A percentile compares a stretch with the other conserved stretches of the same genome.
Conservation (phyloP, 2,888 invertebrate genomes). For the Ctena decussata region DNA sequence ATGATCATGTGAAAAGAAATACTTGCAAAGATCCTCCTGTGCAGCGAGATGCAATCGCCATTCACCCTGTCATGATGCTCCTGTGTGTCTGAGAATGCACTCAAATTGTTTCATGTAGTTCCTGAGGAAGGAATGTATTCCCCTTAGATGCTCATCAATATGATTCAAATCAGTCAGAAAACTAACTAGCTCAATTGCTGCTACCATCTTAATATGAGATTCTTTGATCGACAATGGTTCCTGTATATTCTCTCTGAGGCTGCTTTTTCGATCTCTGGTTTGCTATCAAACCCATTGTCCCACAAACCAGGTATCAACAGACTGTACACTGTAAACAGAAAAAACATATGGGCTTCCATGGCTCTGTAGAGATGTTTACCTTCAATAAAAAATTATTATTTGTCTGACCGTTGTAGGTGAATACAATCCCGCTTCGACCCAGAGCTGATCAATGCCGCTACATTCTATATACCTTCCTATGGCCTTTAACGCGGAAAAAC, state of each 20-base stretch:
- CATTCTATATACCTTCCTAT: constrained; percentile 7
- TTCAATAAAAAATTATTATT: not conserved
- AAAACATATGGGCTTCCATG: not conserved
- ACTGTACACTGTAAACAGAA: not conserved
- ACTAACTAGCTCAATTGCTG: not conserved
- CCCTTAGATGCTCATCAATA: not conserved
- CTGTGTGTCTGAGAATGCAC: not conserved
- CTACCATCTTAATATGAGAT: not conserved
- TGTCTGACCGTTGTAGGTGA: constrained; percentile 4
- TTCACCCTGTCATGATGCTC: not conserved
- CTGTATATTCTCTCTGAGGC: not conserved
- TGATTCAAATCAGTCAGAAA: not conserved
- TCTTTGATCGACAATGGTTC: not conserved
- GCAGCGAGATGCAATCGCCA: constrained; percentile 3
- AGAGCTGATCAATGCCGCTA: constrained; percentile 11
- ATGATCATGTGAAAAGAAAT: constrained; percentile 8
- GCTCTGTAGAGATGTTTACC: not conserved
- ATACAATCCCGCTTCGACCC: constrained; percentile 11
- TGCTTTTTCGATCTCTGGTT: not conserved
- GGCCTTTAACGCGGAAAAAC: not conserved
- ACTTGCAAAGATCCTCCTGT: constrained; percentile 3
- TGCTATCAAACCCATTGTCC: not conserved
- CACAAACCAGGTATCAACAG: not conserved
- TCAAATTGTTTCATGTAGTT: constrained; percentile 8
- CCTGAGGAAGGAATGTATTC: constrained; percentile 3